Conservation (phyloP, 1,140 invertebrate species). For the Calephelis virginiensis region DNA sequence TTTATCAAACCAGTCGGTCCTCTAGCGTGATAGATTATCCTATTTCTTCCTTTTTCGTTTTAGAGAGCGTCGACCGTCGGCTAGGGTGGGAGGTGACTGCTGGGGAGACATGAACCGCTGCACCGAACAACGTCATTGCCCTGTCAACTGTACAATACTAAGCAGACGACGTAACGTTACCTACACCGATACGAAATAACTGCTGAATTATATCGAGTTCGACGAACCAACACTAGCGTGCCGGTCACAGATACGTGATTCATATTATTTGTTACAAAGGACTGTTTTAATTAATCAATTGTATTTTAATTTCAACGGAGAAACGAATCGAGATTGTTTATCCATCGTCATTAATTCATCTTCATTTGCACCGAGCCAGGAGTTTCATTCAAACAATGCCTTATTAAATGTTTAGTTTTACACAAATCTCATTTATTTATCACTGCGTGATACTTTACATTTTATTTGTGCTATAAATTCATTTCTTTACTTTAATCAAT, state of each 20-base stretch:
- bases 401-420: too few relatives aligned
- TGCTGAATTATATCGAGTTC: constrained; percentile 54
- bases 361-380: too few relatives aligned
- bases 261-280: not conserved
- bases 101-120: constrained; percentile 8
- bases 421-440: too few relatives aligned
- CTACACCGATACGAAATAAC: constrained; percentile 60
- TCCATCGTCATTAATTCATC: too few relatives aligned
- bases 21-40: constrained; percentile 75
- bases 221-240: constrained; percentile 41
- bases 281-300: too few relatives aligned
- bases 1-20: constrained; percentile 72
- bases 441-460: too few relatives aligned
- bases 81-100: constrained; percentile 50
- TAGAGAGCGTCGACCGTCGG: constrained; percentile 72
- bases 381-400: too few relatives aligned
- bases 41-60: constrained; percentile 73
- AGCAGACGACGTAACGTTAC: constrained; percentile 71
- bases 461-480: too few relatives aligned
- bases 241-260: constrained; percentile 1
- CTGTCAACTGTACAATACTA: constrained; percentile 75
- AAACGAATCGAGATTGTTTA: too few relatives aligned
- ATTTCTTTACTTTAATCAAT: too few relatives aligned
- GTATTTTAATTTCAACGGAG: too few relatives aligned
- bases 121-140: constrained; percentile 65